Evolutionary conservation across 2,888 invertebrate genomes (phyloP), one percentile per base, ranked within the genome.

Genomic region (Drosophila subsilvestris): DNA sequence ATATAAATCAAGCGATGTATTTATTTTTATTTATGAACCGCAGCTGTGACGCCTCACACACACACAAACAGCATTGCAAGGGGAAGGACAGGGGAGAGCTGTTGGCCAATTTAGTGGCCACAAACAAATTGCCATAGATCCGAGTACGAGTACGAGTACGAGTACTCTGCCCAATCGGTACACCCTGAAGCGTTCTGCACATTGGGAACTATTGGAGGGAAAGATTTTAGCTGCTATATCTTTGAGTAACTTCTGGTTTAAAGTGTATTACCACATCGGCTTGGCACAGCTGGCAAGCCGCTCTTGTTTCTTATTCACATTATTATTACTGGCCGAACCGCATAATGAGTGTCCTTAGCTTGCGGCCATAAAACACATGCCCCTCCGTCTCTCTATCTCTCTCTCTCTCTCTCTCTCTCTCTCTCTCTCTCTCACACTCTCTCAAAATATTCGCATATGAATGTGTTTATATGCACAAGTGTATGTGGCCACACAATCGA

Each of bases 1-100:
- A 74, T 63, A 77, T 77, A 80, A 88, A 88, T 85, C 79, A 86
- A 83, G 74, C 63, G 58, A 73, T 86, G 65, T 80, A 72, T 75
- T 81, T 75, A 79, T 79, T 75, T 80, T 73, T 76, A 80, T 82
- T 83, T 86, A 83, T 75, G 70, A 70, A 66, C 54, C 80, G 71
- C 86, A 84, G 88, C 83, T 86, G 88, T 68, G 76, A 61, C 69
- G 61, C 53, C 86, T 68, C 68, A 63, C 80, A 77, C 65, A 68
- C 49, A 55, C 25, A 66, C 37, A 54, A 73, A 54, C 55, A 69
- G 57, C 48, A 58, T 57, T 12, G 45, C 22, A 17, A 49, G 29
- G 49, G 22, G 17, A 43, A 42, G 22, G 43, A 53, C 27, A n/a
- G 57, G 20, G 62, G 59, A 17, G 27, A 8, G 48, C 44, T 37